Conservation (phyloP, 2,888 invertebrate genomes). For the Kryphioiulus occultus region DNA sequence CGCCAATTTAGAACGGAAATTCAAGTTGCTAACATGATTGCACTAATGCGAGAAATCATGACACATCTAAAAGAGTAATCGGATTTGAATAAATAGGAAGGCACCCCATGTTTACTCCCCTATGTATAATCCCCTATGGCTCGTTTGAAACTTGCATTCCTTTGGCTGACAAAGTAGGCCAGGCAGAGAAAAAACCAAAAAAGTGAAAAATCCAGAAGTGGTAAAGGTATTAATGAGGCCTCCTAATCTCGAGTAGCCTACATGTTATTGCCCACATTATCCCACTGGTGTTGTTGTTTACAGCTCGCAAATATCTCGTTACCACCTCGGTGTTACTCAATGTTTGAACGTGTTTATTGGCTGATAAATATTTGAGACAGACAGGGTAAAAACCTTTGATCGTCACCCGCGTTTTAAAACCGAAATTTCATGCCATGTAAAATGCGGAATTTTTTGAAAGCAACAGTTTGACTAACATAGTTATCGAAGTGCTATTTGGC, state of each 20-base stretch:
- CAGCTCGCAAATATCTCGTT: background rate
- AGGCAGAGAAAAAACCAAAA: background rate
- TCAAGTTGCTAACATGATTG: no score
- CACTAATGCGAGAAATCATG: background rate
- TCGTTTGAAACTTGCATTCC: background rate
- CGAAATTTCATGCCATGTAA: background rate
- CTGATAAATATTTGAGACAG: background rate
- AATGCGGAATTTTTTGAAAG: background rate
- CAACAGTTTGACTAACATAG: background rate
- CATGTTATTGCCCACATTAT: background rate
- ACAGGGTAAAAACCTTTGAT: background rate
- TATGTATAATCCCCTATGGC: background rate
- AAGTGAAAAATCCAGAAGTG: background rate
- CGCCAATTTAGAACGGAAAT: no score
- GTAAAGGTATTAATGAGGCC: slow-evolving; percentile 19
- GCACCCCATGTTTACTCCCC: background rate
- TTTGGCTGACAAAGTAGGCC: background rate
- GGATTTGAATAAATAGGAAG: background rate
- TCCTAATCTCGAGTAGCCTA: slow-evolving; percentile 12
- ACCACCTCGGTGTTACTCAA: background rate
- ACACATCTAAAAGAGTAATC: background rate
- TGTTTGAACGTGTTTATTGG: slow-evolving; percentile 3
- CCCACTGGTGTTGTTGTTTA: background rate
- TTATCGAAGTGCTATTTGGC: background rate
- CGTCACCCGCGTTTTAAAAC: background rate